Evolutionary conservation across 2,113 vertebrate genomes (phyloP), one percentile per base, ranked within the genome.

Genomic region (Australoheros scitulus): DNA sequence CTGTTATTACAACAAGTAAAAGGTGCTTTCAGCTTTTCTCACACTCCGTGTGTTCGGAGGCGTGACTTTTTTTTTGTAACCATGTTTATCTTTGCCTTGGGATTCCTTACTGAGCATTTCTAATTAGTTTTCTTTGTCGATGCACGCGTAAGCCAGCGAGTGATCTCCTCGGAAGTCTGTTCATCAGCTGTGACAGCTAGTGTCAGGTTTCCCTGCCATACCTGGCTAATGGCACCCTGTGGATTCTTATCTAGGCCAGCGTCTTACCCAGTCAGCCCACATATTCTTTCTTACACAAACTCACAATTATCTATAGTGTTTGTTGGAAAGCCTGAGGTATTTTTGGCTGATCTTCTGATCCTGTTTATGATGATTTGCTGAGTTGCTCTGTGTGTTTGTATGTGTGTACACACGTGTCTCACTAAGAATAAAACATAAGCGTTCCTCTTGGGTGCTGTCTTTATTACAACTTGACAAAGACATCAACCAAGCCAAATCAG

Each of bases 191-290:
- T 90, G 89, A 89, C 88, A 87, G 85, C 13, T 18, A 80, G 60
- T 79, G 75, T 84, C 82, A 85, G 56, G 57, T 87, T 84, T 57
- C 61, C 64, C 55, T 55, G 81, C 82, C 47, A 68, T 88, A 90
- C 85, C 75, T 80, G 84, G 47, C 80, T 91, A 92, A 92, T 91
- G 83, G 82, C 80, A 90, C 89, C 87, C 91, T 83, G 65, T 88
- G 87, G 89, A 91, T 90, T 83, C 81, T 32, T 85, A 91, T 92
- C 86, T 90, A 90, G 90, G 91, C 78, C 89, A 89, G 63, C 11
- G 0, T 80, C 82, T 86, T 61, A 79, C 70, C 65, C 74, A 52
- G 18, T 83, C 82, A 76, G 77, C 90, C 88, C 72, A 85, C 87
- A 88, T 43, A 79, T 80, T 79, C n/a, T 64, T 87, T 82, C 79